These are phyloP conservation scores for Nematostella vectensis DNA, from an alignment of 92 coral and sea anemone species.

Conservation along the genomic window DNA sequence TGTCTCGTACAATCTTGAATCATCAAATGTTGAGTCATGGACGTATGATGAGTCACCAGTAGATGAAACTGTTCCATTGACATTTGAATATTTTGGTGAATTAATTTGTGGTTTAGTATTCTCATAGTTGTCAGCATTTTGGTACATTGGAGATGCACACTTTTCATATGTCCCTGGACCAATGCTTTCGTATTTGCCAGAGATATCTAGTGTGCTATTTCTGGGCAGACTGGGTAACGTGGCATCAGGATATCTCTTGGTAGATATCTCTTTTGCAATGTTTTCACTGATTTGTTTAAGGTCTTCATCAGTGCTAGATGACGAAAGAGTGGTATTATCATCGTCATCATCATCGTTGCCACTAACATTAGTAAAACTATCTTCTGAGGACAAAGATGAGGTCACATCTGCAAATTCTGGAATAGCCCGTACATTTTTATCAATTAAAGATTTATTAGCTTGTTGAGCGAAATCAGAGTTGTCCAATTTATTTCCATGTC, in stretches of 20 bases:
- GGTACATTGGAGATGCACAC: background rate
- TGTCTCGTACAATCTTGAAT: slow-evolving; percentile 12
- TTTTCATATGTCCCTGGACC: slow-evolving; percentile 2
- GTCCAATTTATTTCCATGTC: too few relatives aligned
- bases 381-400: slow-evolving; percentile 42
- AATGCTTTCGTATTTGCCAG: slow-evolving; percentile 40
- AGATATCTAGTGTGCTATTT: slow-evolving; percentile 7
- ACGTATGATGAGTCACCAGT: background rate
- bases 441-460: too few relatives aligned
- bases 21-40: too few relatives aligned
- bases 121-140: background rate
- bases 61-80: background rate
- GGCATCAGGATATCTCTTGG: slow-evolving; percentile 51
- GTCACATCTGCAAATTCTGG: slow-evolving; percentile 30
- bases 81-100: background rate
- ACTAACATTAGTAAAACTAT: slow-evolving; percentile 86
- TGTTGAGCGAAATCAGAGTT: too few relatives aligned
- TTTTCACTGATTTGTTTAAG: slow-evolving; percentile 27
- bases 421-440: background rate
- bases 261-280: slow-evolving; percentile 15
- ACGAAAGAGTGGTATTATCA: slow-evolving; percentile 10
- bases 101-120: background rate
- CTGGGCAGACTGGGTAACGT: slow-evolving; percentile 64
- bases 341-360: slow-evolving; percentile 41
- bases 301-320: slow-evolving; percentile 27